Percentiles rank a stretch among this genome's conserved stretches.
phyloP scores from a whole-genome alignment of 1,140 invertebrate genomes.

The Venustaconcha ellipsiformis region DNA sequence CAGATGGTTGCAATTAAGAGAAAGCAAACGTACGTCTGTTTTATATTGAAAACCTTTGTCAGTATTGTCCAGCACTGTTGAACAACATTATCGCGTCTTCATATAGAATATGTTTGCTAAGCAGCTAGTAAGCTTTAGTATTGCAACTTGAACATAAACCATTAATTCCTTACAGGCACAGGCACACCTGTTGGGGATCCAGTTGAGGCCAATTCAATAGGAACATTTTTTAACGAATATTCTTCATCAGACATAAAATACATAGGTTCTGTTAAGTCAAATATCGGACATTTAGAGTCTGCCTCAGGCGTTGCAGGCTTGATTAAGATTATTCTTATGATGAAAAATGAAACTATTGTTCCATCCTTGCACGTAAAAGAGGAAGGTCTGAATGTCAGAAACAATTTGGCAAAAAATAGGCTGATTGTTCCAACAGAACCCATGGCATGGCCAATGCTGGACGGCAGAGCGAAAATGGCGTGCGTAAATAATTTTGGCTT shows the following conservation, averaged over 20 bases:
- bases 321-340: slow-evolving; percentile 75
- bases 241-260: slow-evolving; percentile 10
- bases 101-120: too few species aligned
- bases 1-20: too few species aligned
- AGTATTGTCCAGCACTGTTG: too few species aligned
- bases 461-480: slow-evolving; percentile 16
- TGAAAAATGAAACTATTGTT: slow-evolving; percentile 49
- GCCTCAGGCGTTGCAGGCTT: slow-evolving; percentile 91
- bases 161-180: slow-evolving; percentile 34
- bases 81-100: too few species aligned
- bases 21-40: too few species aligned
- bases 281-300: slow-evolving; percentile 77
- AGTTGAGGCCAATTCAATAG: slow-evolving; percentile 28
- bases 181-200: slow-evolving; percentile 49
- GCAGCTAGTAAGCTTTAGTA: too few species aligned
- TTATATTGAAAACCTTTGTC: too few species aligned
- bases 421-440: slow-evolving; percentile 43
- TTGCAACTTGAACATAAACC: too few species aligned
- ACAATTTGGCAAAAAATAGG: slow-evolving; percentile 39
- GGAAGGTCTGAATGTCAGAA: slow-evolving; percentile 46
- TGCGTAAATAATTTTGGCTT: slow-evolving; percentile 59
- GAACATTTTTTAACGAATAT: slow-evolving; percentile 5
- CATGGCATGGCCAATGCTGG: slow-evolving; percentile 62
- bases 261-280: slow-evolving; percentile 60
- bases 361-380: slow-evolving; percentile 62